Percentiles rank a stretch among this genome's conserved stretches.
Evolutionary conservation across 2,888 invertebrate genomes (phyloP).

Genomic region (Leptopilina syphax): DNA sequence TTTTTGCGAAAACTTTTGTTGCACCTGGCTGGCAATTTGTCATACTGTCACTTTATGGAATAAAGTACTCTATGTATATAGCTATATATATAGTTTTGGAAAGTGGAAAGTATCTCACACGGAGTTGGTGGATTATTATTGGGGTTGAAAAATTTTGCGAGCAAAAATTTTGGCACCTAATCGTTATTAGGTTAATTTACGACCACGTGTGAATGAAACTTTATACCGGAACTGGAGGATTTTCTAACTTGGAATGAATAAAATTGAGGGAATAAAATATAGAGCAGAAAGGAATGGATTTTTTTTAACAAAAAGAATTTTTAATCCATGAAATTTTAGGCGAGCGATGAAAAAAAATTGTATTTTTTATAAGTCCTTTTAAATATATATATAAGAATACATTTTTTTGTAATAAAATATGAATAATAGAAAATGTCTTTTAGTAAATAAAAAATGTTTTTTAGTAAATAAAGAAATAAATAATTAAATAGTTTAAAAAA

Average conservation of each 20-base stretch:
- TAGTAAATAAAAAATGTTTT: no score
- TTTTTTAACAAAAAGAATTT: no score
- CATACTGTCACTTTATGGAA: conserved; percentile 4
- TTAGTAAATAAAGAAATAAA: no score
- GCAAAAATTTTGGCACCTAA: conserved; percentile 12
- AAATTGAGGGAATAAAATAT: not conserved
- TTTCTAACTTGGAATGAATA: not conserved
- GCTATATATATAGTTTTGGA: not conserved
- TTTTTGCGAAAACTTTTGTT: not conserved
- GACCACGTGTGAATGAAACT: conserved; percentile 10
- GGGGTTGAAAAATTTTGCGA: not conserved
- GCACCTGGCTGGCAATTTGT: not conserved
- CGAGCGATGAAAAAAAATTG: no score
- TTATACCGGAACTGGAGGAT: not conserved
- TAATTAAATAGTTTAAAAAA: no score
- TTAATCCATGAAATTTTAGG: no score
- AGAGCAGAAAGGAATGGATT: not conserved
- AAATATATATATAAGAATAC: no score
- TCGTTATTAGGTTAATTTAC: conserved; percentile 11
- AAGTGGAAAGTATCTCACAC: not conserved
- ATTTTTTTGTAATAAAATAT: no score
- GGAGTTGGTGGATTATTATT: not conserved
- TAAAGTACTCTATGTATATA: no score
- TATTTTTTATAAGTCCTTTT: no score
- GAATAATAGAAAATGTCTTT: no score